Conservation (phyloP, 2,113 vertebrate species). For the Tautogolabrus adspersus region DNA sequence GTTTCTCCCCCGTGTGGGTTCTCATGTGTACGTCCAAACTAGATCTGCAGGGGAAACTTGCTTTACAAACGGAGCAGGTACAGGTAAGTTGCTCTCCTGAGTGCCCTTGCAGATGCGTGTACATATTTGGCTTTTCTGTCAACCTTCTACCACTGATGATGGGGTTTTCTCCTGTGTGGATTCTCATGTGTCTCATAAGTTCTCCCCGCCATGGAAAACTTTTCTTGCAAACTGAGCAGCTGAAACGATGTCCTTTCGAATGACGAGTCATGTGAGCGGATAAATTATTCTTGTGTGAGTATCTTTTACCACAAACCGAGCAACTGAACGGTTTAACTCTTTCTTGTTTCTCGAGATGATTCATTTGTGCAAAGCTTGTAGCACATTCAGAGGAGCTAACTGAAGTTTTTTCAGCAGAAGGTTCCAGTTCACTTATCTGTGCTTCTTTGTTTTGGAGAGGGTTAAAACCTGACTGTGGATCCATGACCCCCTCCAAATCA, state of each 20-base stretch:
- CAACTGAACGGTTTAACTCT: neutral
- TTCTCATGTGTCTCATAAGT: too few species aligned
- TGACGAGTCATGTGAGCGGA: neutral
- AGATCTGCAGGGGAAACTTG: too few species aligned
- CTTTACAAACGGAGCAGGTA: too few species aligned
- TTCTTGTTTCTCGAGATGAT: neutral
- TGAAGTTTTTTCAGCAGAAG: too few species aligned
- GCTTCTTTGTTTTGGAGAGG: neutral
- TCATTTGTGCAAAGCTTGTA: neutral
- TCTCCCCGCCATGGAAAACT: neutral
- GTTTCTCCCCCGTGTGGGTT: neutral
- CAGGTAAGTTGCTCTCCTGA: too few species aligned
- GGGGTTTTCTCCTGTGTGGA: too few species aligned
- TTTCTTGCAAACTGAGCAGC: neutral
- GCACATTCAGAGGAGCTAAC: neutral
- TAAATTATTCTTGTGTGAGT: neutral
- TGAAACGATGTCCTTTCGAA: neutral
- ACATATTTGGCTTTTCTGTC: too few species aligned
- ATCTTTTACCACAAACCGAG: neutral
- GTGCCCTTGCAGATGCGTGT: too few species aligned
- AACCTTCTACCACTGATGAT: too few species aligned
- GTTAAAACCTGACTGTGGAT: neutral
- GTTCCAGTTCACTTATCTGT: neutral
- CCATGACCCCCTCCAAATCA: neutral
- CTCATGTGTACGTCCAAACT: neutral